Evolutionary conservation across 2,113 vertebrate genomes (phyloP), one percentile per base, ranked within the genome.

Genomic region (Parus major): DNA sequence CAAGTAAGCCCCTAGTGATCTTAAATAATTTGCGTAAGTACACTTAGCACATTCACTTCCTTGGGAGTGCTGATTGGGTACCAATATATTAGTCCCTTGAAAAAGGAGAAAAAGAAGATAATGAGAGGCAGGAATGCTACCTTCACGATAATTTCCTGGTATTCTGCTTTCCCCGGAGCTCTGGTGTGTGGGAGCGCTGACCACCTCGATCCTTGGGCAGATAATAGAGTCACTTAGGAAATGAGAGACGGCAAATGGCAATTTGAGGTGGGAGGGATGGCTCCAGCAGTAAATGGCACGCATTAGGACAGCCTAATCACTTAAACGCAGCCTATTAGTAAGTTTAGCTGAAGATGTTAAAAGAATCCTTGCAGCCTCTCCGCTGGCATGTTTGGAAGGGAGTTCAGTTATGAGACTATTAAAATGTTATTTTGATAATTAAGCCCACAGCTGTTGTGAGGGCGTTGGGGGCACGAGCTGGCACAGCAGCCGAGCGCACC

Each of bases 381-480:
- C 1, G 3, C 97, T 97, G 97, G 97, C 90, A 21, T 97, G 97
- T 98, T 98, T 97, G 96, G 97, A 98, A 98, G 97, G 94, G 97
- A 98, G 97, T 93, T 97, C 95, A 73, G 98, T 98, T 98, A 97
- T 97, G 97, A 98, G 98, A 98, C 98, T 98, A 98, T 98, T 98
- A 98, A 98, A 98, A 98, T 98, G 98, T 98, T 98, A 98, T 98
- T 98, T 98, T 98, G 98, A 97, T 98, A 98, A 98, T 98, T 98
- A 98, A 98, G 97, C 97, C 97, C 97, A 96, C 98, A 98, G 98
- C 98, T 98, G 98, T 98, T 98, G 96, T 20, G 97, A 98, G 98
- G 98, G 97, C 93, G 6, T 86, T 84, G 90, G 96, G 98, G 97
- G 98, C 98, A 97, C 92, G 89, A 94, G 63, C 96, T 71, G 88